phyloP scores from a whole-genome alignment of 1,140 invertebrate genomes.

The Neodiprion pinetum region DNA sequence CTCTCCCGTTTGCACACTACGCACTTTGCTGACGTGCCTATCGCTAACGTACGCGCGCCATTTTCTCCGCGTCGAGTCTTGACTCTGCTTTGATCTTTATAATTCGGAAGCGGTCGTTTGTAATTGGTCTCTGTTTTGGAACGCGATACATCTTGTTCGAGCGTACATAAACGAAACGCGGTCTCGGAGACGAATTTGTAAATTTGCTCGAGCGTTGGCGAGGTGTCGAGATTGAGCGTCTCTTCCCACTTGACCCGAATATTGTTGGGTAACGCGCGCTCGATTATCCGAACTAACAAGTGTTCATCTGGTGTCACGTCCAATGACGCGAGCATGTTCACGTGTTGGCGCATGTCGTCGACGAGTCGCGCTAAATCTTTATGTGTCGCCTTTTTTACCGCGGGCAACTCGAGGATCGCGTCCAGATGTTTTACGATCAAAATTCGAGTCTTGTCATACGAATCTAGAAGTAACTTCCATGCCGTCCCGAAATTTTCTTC shows the following conservation, averaged over 20 bases:
- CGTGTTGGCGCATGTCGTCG: conserved; percentile 22
- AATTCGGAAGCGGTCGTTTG: not conserved
- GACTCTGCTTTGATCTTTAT: conserved; percentile 12
- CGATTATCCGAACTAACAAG: conserved; percentile 17
- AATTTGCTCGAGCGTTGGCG: conserved; percentile 17
- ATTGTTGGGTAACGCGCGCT: conserved; percentile 16
- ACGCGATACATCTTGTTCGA: conserved; percentile 5
- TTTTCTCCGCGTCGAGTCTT: conserved; percentile 20
- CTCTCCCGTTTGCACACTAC: not conserved
- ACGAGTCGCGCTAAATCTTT: conserved; percentile 23
- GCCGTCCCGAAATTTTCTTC: conserved; percentile 30
- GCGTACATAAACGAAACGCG: conserved; percentile 11
- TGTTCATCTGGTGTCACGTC: conserved; percentile 15
- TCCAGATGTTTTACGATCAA: conserved; percentile 29
- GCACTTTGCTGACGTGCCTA: conserved; percentile 12
- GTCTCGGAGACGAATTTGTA: conserved; percentile 19
- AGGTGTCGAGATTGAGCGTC: conserved; percentile 13
- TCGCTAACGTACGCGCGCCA: not conserved
- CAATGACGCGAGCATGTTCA: conserved; percentile 28
- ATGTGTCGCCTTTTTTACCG: conserved; percentile 17
- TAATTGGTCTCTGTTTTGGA: not conserved
- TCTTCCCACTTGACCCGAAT: conserved; percentile 28
- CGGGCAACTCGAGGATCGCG: conserved; percentile 24
- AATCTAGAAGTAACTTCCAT: conserved; percentile 25
- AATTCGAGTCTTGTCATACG: conserved; percentile 28